Base-by-base conservation (phyloP, 2,113 vertebrate genomes). In the Lophius piscatorius region DNA sequence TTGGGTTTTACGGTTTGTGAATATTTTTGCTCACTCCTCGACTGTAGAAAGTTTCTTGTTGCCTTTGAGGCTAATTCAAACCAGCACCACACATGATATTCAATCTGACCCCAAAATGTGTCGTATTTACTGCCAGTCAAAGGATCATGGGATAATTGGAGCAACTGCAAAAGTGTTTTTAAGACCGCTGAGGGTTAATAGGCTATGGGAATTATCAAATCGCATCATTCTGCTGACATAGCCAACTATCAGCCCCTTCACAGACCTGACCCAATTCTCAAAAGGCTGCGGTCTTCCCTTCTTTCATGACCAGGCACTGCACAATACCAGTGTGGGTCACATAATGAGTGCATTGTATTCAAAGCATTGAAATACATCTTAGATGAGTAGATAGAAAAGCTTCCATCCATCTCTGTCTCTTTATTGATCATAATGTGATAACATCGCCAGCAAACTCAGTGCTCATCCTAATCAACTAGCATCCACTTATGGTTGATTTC, bases 201-300 rank as follows among this genome's bases (percentile, higher is more conserved):
- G 68, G 80, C 71, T 84, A 63, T 76, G 79, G 79, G 76, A 88
- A 82, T 87, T 60, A 88, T 87, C 80, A 76, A 79, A 82, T 81
- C 70, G 48, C 58, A 74, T 61, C 61, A 58, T 86, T 78, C 71
- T 67, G 62, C 75, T 82, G 74, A 83, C 77, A 78, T 22, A 80
- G 36, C 51, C 26, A 60, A 76, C 48, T 54, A 49, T 74, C 68
- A 72, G 73, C 66, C 80, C 64, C 63, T 70, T 71, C 46, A 33
- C 16, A 44, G 36, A 34, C 33, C 13, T 86, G 83, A 81, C 77
- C 81, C 68, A 70, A 20, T 85, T 87, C 64, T 82, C 74, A 74
- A 74, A 80, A 35, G 41, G 33, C 64, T 18, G 29, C 3, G 4
- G 22, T 51, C 34, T 75, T 84, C 44, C 22, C 39, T 57, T 62